A percentile compares a stretch with the other conserved stretches of the same genome.
Evolutionary conservation across 1,140 invertebrate genomes (phyloP).

Genomic region (Drosophila lacteicornis): DNA sequence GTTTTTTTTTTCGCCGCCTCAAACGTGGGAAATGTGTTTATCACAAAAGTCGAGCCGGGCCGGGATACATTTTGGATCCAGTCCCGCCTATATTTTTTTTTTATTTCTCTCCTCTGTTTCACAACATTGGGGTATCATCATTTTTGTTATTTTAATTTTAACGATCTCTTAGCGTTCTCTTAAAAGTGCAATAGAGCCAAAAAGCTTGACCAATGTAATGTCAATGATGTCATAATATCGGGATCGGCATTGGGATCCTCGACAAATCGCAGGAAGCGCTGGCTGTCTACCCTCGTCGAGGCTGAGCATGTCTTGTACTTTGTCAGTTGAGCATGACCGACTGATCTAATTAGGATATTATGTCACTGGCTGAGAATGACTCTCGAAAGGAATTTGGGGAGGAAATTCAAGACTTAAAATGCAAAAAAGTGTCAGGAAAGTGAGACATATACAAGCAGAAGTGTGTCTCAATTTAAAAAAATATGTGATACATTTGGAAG

Average conservation of each 20-base stretch:
- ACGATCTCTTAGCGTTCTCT: constrained; percentile 62
- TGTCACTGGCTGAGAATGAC: constrained; percentile 29
- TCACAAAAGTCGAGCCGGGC: constrained; percentile 26
- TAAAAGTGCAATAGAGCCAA: constrained; percentile 54
- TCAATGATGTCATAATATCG: constrained; percentile 48
- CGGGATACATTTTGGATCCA: constrained; percentile 20
- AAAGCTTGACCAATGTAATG: constrained; percentile 50
- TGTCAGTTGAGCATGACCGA: constrained; percentile 53
- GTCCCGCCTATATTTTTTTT: background rate
- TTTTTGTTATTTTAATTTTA: constrained; percentile 69
- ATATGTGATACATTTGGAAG: background rate
- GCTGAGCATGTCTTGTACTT: constrained; percentile 27
- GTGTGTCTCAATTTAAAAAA: background rate
- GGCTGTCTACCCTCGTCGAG: constrained; percentile 49
- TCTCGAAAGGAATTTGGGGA: background rate
- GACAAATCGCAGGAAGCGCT: constrained; percentile 4
- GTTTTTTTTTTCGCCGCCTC: constrained; percentile 45
- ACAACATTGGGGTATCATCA: constrained; percentile 43
- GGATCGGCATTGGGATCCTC: background rate
- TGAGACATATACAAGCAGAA: background rate
- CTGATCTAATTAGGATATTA: constrained; percentile 61
- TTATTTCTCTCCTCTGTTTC: constrained; percentile 11
- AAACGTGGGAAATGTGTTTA: constrained; percentile 81
- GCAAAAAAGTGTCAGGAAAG: background rate
- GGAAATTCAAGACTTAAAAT: background rate